phyloP scores from a whole-genome alignment of 2,888 invertebrate species.

The Cosmopolites sordidus region DNA sequence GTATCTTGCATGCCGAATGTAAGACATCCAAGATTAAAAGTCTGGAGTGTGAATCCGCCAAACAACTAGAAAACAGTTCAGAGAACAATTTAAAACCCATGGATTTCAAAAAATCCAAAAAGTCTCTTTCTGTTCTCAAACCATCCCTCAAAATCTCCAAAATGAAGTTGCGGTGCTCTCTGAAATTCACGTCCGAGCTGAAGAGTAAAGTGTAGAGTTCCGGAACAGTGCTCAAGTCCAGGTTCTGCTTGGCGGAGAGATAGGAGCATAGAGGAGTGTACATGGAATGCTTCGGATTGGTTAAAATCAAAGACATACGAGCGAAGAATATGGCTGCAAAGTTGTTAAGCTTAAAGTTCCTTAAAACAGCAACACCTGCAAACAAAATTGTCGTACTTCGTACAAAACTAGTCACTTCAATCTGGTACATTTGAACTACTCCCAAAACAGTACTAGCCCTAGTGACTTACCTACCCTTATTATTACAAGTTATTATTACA shows the following conservation, averaged over 20 bases:
- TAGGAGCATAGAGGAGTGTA: slow-evolving; percentile 63
- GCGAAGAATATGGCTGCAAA: slow-evolving; percentile 66
- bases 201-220: slow-evolving; percentile 83
- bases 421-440: too few relatives aligned
- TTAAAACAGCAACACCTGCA: slow-evolving; percentile 34
- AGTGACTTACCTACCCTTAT: too few relatives aligned
- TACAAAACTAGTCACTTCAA: too few relatives aligned
- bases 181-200: slow-evolving; percentile 67
- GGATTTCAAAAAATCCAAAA: slow-evolving; percentile 66
- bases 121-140: slow-evolving; percentile 69
- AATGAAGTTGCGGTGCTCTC: slow-evolving; percentile 71
- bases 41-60: slow-evolving; percentile 61
- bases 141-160: slow-evolving; percentile 73
- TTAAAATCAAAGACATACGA: slow-evolving; percentile 63
- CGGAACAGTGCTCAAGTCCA: slow-evolving; percentile 77
- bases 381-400: slow-evolving; percentile 14
- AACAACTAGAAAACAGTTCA: slow-evolving; percentile 61
- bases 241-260: slow-evolving; percentile 57
- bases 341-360: slow-evolving; percentile 42
- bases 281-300: slow-evolving; percentile 70
- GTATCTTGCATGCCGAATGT: slow-evolving; percentile 59
- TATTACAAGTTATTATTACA: too few relatives aligned
- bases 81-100: slow-evolving; percentile 74
- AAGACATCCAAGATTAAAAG: slow-evolving; percentile 64
- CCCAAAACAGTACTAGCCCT: too few relatives aligned